phyloP scores from a whole-genome alignment of 2,797 vertebrate species.

The Menidia menidia region DNA sequence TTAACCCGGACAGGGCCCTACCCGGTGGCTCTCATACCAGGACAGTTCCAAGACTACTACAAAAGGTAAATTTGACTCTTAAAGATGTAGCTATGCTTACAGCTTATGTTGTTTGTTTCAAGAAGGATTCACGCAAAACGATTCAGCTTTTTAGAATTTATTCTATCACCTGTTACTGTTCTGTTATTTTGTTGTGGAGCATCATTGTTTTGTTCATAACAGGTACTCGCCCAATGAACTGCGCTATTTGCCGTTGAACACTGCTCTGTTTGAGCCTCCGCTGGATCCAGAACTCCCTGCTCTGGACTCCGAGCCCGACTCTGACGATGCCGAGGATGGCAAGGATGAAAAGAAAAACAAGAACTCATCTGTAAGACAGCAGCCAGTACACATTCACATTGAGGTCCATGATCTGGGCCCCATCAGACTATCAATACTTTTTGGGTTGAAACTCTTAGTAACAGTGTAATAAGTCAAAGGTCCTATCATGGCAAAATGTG shows the following conservation, averaged over 20 bases:
- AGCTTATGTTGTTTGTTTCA: not conserved
- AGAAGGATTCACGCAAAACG: not conserved
- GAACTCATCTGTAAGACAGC: constrained; percentile 90
- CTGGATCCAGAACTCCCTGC: constrained; percentile 96
- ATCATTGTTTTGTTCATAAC: constrained; percentile 15
- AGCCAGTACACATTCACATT: constrained; percentile 8
- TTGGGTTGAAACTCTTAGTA: not conserved
- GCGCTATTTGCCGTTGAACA: constrained; percentile 95
- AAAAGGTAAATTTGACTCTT: constrained; percentile 86
- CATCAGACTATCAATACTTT: not conserved
- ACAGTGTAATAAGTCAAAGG: not conserved
- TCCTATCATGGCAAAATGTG: not conserved
- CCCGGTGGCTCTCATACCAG: constrained; percentile 97
- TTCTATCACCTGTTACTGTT: not conserved
- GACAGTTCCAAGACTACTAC: constrained; percentile 99
- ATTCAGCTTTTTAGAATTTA: not conserved
- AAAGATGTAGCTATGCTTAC: not conserved
- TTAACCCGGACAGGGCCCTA: constrained; percentile 94
- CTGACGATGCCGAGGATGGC: constrained; percentile 91
- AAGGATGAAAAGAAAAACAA: constrained; percentile 91
- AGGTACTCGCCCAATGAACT: constrained; percentile 98
- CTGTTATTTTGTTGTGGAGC: constrained; percentile 3
- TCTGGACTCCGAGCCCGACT: constrained; percentile 95
- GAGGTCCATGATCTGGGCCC: not conserved
- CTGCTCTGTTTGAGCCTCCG: constrained; percentile 95